Percentiles rank a stretch among this genome's conserved stretches.
phyloP scores from a whole-genome alignment of 2,888 invertebrate species.

The Colostygia pectinataria region DNA sequence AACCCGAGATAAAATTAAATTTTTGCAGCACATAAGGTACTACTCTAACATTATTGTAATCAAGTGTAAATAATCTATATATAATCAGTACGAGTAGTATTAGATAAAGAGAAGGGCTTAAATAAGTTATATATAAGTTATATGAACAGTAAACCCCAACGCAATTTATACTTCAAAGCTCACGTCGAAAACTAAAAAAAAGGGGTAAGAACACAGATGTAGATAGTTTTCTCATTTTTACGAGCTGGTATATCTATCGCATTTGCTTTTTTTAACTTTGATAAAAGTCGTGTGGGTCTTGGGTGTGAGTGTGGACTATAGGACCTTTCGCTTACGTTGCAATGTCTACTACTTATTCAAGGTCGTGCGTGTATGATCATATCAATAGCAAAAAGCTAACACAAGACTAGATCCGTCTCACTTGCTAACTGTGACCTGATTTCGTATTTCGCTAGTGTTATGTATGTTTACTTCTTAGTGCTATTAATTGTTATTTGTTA shows the following conservation, averaged over 20 bases:
- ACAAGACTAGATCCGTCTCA: constrained; percentile 46
- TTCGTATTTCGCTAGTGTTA: constrained; percentile 49
- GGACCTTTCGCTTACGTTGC: constrained; percentile 19
- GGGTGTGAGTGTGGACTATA: constrained; percentile 1
- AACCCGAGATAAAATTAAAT: too few relatives aligned
- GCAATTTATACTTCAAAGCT: too few relatives aligned
- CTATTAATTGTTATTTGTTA: constrained; percentile 68
- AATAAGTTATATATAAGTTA: too few relatives aligned
- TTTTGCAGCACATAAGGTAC: too few relatives aligned
- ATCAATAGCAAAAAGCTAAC: constrained; percentile 20
- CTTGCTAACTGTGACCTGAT: constrained; percentile 54
- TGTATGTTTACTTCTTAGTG: constrained; percentile 51
- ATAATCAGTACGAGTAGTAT: too few relatives aligned
- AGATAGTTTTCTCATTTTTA: constrained; percentile 11
- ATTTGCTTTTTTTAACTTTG: background rate
- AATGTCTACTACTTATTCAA: constrained; percentile 19
- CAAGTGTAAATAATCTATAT: background rate
- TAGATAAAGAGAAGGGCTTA: too few relatives aligned
- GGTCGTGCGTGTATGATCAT: constrained; percentile 20
- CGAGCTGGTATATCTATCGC: constrained; percentile 14
- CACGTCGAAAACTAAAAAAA: too few relatives aligned
- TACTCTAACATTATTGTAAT: background rate
- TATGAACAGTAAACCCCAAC: too few relatives aligned
- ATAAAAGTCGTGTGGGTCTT: background rate
- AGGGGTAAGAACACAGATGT: background rate